Evolutionary conservation across 2,888 invertebrate genomes (phyloP), one percentile per base, ranked within the genome.

Genomic region (Thecophora atra): DNA sequence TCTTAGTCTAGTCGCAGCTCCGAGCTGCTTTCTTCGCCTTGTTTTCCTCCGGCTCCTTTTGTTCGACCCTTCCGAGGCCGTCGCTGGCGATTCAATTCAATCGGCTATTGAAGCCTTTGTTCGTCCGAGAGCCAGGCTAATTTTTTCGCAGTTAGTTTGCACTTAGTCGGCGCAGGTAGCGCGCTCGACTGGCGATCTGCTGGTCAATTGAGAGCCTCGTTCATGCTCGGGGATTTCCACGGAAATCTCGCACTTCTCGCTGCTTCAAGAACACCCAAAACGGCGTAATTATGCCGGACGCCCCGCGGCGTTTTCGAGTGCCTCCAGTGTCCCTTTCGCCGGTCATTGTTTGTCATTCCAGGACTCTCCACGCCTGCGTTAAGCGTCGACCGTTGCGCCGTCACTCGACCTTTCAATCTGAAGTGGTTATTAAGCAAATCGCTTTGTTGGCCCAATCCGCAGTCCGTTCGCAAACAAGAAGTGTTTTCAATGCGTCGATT

Each of bases 371-470:
- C 58, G 58, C 58, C 58, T 28, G 17, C 26, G 58, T 28, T 15
- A 13, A 58, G 6, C 56, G 54, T 15, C 26, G 24, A 13, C 4
- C 58, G 13, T 47, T 26, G 51, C 51, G n/a, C 24, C 51, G 24
- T 5, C 17, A 15, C 8, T 8, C 58, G 58, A 26, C 51, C 51
- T 24, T 24, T 28, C 17, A 3, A 26, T 77, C 76, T 80, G 77
- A 79, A 80, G 80, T 79, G 79, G 80, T 78, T 80, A 79, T 80
- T 80, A 79, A 79, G 74, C 76, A 77, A 79, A 79, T 78, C 76
- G 75, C 70, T 75, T 79, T 77, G 77, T 78, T 63, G 47, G 13
- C 47, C 64, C 26, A 47, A n/a, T 21, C 68, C 68, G 56, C 42
- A 56, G 56, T 26, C 28, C 65, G 51, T 26, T 52, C 47, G 65